Base-by-base conservation (phyloP, 2,888 invertebrate genomes). In the Harpalus rubripes region DNA sequence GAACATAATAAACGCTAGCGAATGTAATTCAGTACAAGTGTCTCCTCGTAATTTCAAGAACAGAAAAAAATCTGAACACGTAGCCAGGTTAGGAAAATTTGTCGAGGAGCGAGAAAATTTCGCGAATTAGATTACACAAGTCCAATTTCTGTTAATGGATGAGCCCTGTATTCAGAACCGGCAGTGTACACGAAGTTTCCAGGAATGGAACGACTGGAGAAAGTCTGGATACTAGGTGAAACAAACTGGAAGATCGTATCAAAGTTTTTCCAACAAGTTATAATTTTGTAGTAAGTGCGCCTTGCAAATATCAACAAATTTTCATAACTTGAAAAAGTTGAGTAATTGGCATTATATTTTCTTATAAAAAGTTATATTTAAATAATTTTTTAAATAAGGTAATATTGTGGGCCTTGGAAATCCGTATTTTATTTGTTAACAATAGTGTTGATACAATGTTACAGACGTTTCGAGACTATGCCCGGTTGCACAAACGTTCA, bases 71-170 rank as follows among this genome's bases (percentile, higher is more conserved):
- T 78, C 52, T n/a, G 78, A 58, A 58, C 78, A 78, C 78, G 58
- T 78, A 78, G 74, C 15, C 72, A 78, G 58, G 78, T 58, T 56
- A 16, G 44, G 56, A 78, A 58, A 78, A 78, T 61, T 80, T 18
- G 80, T 61, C 80, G 52, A 18, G n/a, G 41, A 16, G 80, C 52
- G 81, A 12, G 44, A 56, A 81, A 32, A 72, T 81, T 81, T 68
- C 44, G 44, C 32, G 72, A 72, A 81, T 81, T 81, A 81, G 68
- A 81, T 81, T 81, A 81, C 81, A 72, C 56, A 81, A 81, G 81
- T 81, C 65, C 65, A 81, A 81, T 81, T 81, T 81, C 81, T 68
- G 68, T 68, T 81, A 81, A 81, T 81, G 81, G 81, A 81, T 81
- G 68, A 81, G 52, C 10, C 26, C 58, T 68, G 81, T 81, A 78